A percentile compares a stretch with the other conserved stretches of the same genome.
Conservation (phyloP, 1,140 invertebrate genomes). For the Hesperophylax magnus region DNA sequence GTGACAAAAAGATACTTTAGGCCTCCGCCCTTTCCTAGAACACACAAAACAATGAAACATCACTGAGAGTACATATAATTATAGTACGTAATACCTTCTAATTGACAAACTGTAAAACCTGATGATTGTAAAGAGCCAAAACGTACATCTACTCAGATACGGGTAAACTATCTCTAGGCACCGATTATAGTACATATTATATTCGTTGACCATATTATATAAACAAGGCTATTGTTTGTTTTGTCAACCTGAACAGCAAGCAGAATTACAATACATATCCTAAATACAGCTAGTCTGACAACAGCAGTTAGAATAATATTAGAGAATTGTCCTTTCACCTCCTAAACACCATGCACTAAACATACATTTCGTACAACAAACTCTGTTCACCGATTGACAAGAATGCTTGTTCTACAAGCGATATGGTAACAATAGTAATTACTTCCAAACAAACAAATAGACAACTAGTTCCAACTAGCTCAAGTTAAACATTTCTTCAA, state of each 20-base stretch:
- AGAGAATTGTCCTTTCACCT: slow-evolving; percentile 50
- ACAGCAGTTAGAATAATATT: slow-evolving; percentile 47
- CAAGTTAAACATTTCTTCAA: slow-evolving; percentile 42
- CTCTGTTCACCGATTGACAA: slow-evolving; percentile 48
- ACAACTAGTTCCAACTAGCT: slow-evolving; percentile 3
- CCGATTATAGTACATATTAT: slow-evolving; percentile 68
- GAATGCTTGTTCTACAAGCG: slow-evolving; percentile 56
- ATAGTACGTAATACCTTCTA: slow-evolving; percentile 43
- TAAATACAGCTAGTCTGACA: slow-evolving; percentile 55
- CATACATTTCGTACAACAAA: slow-evolving; percentile 48
- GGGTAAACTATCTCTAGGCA: slow-evolving; percentile 72
- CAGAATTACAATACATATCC: slow-evolving; percentile 38
- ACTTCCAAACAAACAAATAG: slow-evolving; percentile 29
- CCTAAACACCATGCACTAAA: slow-evolving; percentile 54
- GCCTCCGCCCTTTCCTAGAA: slow-evolving; percentile 31
- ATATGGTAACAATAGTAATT: slow-evolving; percentile 51
- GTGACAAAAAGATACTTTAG: slow-evolving; percentile 53
- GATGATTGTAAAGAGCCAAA: slow-evolving; percentile 66
- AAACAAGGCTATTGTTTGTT: slow-evolving; percentile 42
- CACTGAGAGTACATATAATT: slow-evolving; percentile 33
- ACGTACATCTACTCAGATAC: slow-evolving; percentile 71
- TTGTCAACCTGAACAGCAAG: slow-evolving; percentile 50
- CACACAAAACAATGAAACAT: slow-evolving; percentile 43
- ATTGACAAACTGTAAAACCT: slow-evolving; percentile 54
- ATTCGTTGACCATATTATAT: slow-evolving; percentile 64